A percentile compares a stretch with the other conserved stretches of the same genome.
phyloP scores from a whole-genome alignment of 2,888 invertebrate genomes.

The Meta bourneti region DNA sequence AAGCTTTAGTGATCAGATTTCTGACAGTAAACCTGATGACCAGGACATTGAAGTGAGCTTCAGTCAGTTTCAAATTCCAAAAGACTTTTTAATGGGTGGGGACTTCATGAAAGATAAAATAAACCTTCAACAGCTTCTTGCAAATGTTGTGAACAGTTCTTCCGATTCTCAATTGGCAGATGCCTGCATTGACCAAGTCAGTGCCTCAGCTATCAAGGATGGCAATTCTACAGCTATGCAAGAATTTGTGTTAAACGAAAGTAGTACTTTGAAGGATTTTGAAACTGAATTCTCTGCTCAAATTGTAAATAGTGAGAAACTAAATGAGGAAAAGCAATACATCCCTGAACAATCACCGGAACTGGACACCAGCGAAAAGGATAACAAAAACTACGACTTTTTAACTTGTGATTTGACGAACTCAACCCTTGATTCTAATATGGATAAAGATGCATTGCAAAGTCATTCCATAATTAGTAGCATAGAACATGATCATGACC shows the following conservation, averaged over 20 bases:
- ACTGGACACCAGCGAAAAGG: not conserved
- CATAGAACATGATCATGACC: slow-evolving; percentile 53
- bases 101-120: slow-evolving; percentile 62
- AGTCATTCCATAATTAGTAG: slow-evolving; percentile 27
- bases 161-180: not conserved
- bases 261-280: slow-evolving; percentile 38
- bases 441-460: not conserved
- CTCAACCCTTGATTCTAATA: slow-evolving; percentile 14
- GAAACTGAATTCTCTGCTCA: not conserved
- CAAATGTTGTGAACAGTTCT: slow-evolving; percentile 29
- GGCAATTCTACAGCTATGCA: not conserved
- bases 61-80: slow-evolving; percentile 33
- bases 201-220: not conserved
- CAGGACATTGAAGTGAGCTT: slow-evolving; percentile 24
- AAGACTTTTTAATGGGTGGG: slow-evolving; percentile 30
- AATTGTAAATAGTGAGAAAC: slow-evolving; percentile 2
- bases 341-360: not conserved
- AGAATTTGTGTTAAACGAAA: slow-evolving; percentile 7
- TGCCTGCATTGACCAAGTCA: not conserved
- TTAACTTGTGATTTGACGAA: slow-evolving; percentile 44
- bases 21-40: not conserved
- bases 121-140: slow-evolving; percentile 43
- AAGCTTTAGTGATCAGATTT: slow-evolving; percentile 11
- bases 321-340: not conserved
- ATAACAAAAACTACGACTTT: slow-evolving; percentile 16